phyloP scores from a whole-genome alignment of 2,113 vertebrate genomes.

The Calypte anna region DNA sequence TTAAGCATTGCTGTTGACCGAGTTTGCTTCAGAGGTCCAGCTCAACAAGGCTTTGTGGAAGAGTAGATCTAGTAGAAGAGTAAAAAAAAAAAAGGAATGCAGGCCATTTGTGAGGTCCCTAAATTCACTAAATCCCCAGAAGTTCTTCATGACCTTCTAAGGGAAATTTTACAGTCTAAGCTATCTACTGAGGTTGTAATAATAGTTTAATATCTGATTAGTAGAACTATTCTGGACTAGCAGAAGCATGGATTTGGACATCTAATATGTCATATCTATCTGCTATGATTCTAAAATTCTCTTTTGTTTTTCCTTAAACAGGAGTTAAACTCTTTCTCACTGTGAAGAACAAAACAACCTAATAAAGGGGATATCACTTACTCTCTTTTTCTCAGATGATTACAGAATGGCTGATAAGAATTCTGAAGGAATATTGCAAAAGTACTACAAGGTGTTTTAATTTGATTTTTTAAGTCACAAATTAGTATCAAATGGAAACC shows the following conservation, averaged over 20 bases:
- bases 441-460: not conserved
- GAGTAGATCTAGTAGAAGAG: not conserved
- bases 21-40: not conserved
- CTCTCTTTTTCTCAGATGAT: not conserved
- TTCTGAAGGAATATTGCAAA: not conserved
- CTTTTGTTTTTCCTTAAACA: not conserved
- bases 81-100: not conserved
- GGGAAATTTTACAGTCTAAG: slow-evolving; percentile 18
- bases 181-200: slow-evolving; percentile 6
- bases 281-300: not conserved
- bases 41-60: not conserved
- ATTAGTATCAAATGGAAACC: not conserved
- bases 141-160: slow-evolving; percentile 23
- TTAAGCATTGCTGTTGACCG: not conserved
- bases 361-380: not conserved
- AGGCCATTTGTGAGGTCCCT: not conserved
- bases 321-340: not conserved
- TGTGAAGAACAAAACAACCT: not conserved
- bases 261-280: not conserved
- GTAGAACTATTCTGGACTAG: not conserved
- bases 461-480: not conserved
- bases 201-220: slow-evolving; percentile 42
- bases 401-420: not conserved
- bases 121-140: slow-evolving; percentile 13
- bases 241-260: not conserved